Evolutionary conservation across 2,797 vertebrate genomes (phyloP).

Genomic region (Silurus lanzhouensis): DNA sequence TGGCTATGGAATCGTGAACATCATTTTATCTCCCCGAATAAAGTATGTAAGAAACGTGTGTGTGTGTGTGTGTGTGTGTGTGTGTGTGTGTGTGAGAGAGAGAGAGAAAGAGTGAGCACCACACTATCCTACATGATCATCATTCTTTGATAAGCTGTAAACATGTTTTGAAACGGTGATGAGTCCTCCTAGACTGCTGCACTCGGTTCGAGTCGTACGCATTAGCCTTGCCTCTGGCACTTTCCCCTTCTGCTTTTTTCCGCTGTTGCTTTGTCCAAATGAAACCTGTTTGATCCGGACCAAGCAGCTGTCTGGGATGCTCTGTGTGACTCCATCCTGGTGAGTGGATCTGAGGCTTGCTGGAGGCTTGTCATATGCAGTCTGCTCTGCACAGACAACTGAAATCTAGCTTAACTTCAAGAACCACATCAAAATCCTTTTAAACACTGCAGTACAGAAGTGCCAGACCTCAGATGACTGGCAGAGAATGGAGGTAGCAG

Average conservation of each 20-base stretch:
- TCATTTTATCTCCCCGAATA: constrained; percentile 19
- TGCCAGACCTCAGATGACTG: background rate
- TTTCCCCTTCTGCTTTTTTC: constrained; percentile 38
- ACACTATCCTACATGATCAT: constrained; percentile 14
- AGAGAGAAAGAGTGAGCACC: background rate
- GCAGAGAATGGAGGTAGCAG: constrained; percentile 2
- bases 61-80: constrained; percentile 5
- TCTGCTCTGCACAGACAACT: background rate
- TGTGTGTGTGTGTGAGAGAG: too few species aligned
- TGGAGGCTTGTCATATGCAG: constrained; percentile 37
- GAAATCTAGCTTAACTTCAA: constrained; percentile 20
- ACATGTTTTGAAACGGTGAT: constrained; percentile 16
- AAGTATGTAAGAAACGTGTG: constrained; percentile 1
- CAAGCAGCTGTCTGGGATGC: constrained; percentile 30
- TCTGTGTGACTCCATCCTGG: constrained; percentile 31
- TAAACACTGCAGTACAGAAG: constrained; percentile 4
- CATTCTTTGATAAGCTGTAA: constrained; percentile 25
- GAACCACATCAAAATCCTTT: constrained; percentile 7
- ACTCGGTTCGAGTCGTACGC: constrained; percentile 9
- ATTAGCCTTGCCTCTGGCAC: constrained; percentile 36
- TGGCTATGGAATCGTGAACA: constrained; percentile 9
- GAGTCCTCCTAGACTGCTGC: constrained; percentile 17
- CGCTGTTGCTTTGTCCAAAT: constrained; percentile 23
- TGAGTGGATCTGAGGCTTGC: constrained; percentile 25
- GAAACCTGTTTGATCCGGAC: constrained; percentile 25